Evolutionary conservation across 2,797 vertebrate genomes (phyloP).

Genomic region (Pteronotus mesoamericanus): DNA sequence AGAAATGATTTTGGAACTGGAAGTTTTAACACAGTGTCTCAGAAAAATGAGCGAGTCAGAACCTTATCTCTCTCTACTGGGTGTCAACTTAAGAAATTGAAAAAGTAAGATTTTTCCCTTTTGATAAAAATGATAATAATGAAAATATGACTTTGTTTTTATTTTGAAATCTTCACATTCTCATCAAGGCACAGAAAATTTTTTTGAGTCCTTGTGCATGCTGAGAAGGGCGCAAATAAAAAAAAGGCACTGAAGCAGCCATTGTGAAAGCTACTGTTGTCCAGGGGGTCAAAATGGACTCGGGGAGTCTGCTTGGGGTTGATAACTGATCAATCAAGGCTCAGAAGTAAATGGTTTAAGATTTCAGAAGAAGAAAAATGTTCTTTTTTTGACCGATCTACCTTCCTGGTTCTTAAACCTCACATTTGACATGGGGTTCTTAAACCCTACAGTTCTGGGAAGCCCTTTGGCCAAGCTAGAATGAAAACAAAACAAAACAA

Average conservation of each 20-base stretch:
- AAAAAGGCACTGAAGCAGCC: neutral
- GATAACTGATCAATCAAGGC: neutral
- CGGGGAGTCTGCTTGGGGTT: neutral
- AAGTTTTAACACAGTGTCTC: slow-evolving; percentile 25
- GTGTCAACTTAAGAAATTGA: slow-evolving; percentile 12
- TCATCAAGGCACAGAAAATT: neutral
- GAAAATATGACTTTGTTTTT: neutral
- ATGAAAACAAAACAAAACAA: neutral
- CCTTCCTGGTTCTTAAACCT: neutral
- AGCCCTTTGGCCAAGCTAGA: neutral
- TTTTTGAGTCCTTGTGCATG: neutral
- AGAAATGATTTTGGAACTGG: slow-evolving; percentile 48
- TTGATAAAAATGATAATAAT: neutral
- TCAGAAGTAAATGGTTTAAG: neutral
- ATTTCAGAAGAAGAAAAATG: slow-evolving; percentile 1
- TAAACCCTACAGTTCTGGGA: neutral
- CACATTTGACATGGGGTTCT: neutral
- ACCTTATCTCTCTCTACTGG: neutral
- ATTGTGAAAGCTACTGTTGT: neutral
- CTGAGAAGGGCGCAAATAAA: neutral
- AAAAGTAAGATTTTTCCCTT: neutral
- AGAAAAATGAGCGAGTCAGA: neutral
- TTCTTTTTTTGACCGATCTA: neutral
- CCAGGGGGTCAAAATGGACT: neutral
- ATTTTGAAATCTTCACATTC: neutral